phyloP scores from a whole-genome alignment of 2,113 vertebrate genomes.

The Pseudopipra pipra region DNA sequence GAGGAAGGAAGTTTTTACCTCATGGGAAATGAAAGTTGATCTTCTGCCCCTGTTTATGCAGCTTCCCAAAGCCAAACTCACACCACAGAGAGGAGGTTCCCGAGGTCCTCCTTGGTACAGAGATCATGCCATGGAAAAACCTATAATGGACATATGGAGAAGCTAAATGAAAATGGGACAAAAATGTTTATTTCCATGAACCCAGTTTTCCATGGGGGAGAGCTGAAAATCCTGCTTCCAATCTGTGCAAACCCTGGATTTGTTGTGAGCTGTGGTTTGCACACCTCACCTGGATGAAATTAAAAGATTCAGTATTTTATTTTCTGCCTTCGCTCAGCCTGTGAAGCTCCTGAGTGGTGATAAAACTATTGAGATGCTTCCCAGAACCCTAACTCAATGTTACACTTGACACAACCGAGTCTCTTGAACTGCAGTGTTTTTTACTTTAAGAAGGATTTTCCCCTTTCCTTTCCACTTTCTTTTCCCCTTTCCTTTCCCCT shows the following conservation, averaged over 20 bases:
- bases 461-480: no score
- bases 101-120: not conserved
- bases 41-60: not conserved
- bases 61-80: not conserved
- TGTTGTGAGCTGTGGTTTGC: not conserved
- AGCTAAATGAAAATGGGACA: not conserved
- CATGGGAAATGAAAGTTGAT: not conserved
- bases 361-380: not conserved
- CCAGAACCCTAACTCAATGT: not conserved
- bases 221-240: not conserved
- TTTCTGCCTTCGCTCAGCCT: not conserved
- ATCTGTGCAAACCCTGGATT: not conserved
- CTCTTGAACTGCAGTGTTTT: not conserved
- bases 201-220: not conserved
- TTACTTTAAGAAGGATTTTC: not conserved
- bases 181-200: not conserved
- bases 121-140: not conserved
- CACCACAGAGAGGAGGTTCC: not conserved
- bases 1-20: not conserved
- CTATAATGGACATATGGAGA: accelerated
- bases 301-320: not conserved
- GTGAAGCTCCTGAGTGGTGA: not conserved
- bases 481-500: not conserved
- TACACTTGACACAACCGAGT: not conserved
- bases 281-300: not conserved